Conservation (phyloP, 2,113 vertebrate species). For the Alces alces region DNA sequence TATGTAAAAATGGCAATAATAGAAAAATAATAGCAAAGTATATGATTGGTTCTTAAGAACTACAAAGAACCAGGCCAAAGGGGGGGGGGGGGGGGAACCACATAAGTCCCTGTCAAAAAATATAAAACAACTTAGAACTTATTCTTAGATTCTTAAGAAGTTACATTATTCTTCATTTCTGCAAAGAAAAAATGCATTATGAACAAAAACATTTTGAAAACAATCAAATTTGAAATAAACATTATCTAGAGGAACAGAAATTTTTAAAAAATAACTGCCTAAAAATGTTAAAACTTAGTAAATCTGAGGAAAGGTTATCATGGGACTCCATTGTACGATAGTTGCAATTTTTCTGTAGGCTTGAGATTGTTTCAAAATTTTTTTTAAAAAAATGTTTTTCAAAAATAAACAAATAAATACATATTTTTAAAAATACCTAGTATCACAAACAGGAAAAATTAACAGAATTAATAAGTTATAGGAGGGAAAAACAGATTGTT, state of each 20-base stretch:
- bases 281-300: neutral
- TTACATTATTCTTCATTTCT: neutral
- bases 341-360: neutral
- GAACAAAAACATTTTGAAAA: slow-evolving; percentile 9
- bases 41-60: slow-evolving; percentile 20
- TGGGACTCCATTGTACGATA: neutral
- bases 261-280: neutral
- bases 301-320: neutral
- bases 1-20: neutral
- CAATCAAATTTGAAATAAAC: neutral
- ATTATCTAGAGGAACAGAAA: neutral
- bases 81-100: neutral
- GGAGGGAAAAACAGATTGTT: neutral
- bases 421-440: neutral
- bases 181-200: neutral
- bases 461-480: neutral
- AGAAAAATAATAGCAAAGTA: neutral
- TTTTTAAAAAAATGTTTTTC: neutral
- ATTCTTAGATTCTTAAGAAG: neutral
- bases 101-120: neutral
- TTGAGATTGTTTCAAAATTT: neutral
- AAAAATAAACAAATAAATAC: neutral
- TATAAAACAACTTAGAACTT: neutral
- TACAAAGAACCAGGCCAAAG: neutral
- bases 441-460: neutral